Base-by-base conservation (phyloP, 2,113 vertebrate species). In the Glaucomys volans region DNA sequence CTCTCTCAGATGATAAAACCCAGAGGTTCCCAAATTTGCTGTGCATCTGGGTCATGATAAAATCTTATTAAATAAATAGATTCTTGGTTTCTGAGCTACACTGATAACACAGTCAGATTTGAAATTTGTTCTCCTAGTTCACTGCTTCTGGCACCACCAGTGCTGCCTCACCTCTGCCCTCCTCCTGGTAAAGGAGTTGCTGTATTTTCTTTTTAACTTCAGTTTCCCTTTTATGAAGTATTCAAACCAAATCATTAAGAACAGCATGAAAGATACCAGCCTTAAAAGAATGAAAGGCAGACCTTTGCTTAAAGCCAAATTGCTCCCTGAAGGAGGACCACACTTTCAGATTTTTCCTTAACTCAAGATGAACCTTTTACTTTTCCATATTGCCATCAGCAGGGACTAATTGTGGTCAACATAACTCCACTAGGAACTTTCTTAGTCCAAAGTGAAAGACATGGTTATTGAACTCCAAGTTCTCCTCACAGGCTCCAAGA, bases 261-360 rank as follows among this genome's bases (percentile, higher is more conserved):
- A 57, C 14, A 59, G 2, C 5, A 28, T 92, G 81, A 90, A 72
- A 84, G 3, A 76, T 42, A 66, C 2, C 30, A 77, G 32, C 42
- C 81, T 57, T 32, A 92, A 62, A 10, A 91, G 71, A 91, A 52
- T n/a, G 59, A 69, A 52, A 93, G 28, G 42, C 30, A 81, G 35
- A 52, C n/a, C 20, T 95, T 50, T 75, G 54, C 5, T 85, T 93
- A 84, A 30, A 14, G 40, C 9, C 35, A 87, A 24, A 77, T 47
- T 86, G 32, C 69, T 81, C 50, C 37, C 28, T 13, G 37, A 88
- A 44, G 40, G 66, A 72, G 52, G n/a, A 13, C 28, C 82, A 2
- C 67, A 52, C 44, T 59, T 97, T 84, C 24, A 50, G 77, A 47
- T 10, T 92, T 64, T 97, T 90, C 30, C 28, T 89, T 80, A 28